Evolutionary conservation across 2,888 invertebrate species (phyloP).

Genomic region (Diloba caeruleocephala): DNA sequence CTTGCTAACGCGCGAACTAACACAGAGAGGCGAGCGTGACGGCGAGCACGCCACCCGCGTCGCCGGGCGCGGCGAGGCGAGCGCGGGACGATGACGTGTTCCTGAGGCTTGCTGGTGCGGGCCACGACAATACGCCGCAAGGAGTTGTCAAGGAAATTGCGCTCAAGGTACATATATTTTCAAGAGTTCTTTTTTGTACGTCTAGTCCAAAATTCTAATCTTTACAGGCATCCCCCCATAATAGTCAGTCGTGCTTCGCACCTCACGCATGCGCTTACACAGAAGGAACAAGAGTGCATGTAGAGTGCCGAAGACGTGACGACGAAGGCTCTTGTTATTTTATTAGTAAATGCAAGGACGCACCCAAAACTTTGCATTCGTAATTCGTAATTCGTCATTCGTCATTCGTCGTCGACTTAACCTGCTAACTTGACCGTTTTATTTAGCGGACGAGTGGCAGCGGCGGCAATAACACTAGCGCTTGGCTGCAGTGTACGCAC

Average conservation of each 20-base stretch:
- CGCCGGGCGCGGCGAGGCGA: conserved; percentile 88
- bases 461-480: conserved; percentile 59
- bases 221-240: too few relatives aligned
- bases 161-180: conserved; percentile 88
- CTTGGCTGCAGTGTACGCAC: conserved; percentile 93
- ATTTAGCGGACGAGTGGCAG: conserved; percentile 59
- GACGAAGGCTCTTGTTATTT: too few relatives aligned
- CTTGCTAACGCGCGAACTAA: conserved; percentile 59
- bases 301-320: too few relatives aligned
- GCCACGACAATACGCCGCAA: conserved; percentile 76
- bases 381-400: too few relatives aligned
- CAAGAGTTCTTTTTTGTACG: too few relatives aligned
- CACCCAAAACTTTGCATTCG: too few relatives aligned
- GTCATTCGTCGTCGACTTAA: too few relatives aligned
- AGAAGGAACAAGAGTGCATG: too few relatives aligned
- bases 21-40: conserved; percentile 69
- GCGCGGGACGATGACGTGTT: conserved; percentile 93
- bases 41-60: conserved; percentile 88
- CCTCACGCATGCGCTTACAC: too few relatives aligned
- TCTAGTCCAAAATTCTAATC: too few relatives aligned
- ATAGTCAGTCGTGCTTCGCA: too few relatives aligned
- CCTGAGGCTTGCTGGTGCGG: conserved; percentile 91
- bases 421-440: not conserved
- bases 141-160: conserved; percentile 87
- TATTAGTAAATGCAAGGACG: too few relatives aligned